These are phyloP conservation scores for Pteromalus puparum DNA, from an alignment of 1,140 invertebrate species.

Conservation along the genomic window DNA sequence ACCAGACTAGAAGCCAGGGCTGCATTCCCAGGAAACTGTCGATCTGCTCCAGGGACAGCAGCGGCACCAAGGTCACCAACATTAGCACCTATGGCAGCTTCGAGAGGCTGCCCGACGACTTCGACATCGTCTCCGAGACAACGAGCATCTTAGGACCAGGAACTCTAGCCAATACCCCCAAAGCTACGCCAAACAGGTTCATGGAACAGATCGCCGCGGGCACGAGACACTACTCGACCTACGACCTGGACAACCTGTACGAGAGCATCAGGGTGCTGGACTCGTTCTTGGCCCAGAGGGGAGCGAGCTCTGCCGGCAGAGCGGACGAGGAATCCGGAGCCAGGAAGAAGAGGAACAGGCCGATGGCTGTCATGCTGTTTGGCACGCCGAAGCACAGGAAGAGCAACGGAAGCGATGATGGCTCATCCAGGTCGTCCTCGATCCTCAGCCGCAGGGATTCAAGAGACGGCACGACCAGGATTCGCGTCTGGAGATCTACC, in stretches of 20 bases:
- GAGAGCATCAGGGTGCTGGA: slow-evolving; percentile 67
- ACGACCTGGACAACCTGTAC: slow-evolving; percentile 64
- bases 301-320: slow-evolving; percentile 19
- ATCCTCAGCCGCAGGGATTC: neutral
- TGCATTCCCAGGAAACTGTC: slow-evolving; percentile 57
- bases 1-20: neutral
- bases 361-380: slow-evolving; percentile 61
- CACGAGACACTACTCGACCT: slow-evolving; percentile 53
- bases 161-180: slow-evolving; percentile 51
- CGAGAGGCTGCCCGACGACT: slow-evolving; percentile 61
- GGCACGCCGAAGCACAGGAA: slow-evolving; percentile 58
- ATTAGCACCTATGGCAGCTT: slow-evolving; percentile 59
- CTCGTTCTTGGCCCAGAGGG: slow-evolving; percentile 61
- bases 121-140: slow-evolving; percentile 61
- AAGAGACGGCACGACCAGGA: neutral
- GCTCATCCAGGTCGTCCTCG: neutral
- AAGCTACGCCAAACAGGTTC: slow-evolving; percentile 21
- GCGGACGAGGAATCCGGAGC: slow-evolving; percentile 37
- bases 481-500: neutral
- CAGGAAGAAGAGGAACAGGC: neutral
- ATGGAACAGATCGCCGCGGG: neutral
- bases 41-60: slow-evolving; percentile 61
- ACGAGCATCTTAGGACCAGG: slow-evolving; percentile 55
- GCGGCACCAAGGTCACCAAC: slow-evolving; percentile 58
- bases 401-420: slow-evolving; percentile 20